Evolutionary conservation across 2,888 invertebrate genomes (phyloP), one percentile per base, ranked within the genome.

Genomic region (Lithophane socia): DNA sequence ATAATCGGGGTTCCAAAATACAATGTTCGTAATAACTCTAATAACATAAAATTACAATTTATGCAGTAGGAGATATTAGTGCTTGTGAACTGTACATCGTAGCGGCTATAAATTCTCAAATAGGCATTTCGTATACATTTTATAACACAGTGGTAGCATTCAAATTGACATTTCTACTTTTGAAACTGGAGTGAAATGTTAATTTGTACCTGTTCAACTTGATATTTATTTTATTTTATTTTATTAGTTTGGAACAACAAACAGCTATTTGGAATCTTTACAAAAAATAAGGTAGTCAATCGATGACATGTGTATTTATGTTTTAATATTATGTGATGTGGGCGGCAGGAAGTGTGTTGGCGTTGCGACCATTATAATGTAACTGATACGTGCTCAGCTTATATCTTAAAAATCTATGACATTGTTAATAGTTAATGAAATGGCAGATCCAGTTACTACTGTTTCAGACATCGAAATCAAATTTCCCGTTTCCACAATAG

Each of bases 321-420:
- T 80, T 75, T 79, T 82, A 78, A 80, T 81, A 82, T 82, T 44
- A 56, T 24, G 60, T 73, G 58, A 49, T 52, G 92, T 92, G 87
- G 92, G 91, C 82, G 91, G 86, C 77, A 92, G 92, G 92, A 92
- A 92, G 85, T 88, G 89, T 87, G 92, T 92, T 86, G 92, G 92
- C 88, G 92, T 84, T 82, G 79, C 76, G 71, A 76, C 75, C 73
- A 82, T 82, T 84, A 79, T 71, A 73, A 78, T 67, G 79, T 69
- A 83, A 79, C 73, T 69, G 64, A 79, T 72, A 63, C 68, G 74
- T 79, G 74, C 64, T 49, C 66, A 74, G 52, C 10, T 67, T 82
- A 77, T 77, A 74, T 75, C 71, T 84, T 79, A 54, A 64, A 73
- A 65, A 77, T 77, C 71, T 54, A 61, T 63, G 67, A 47, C 66